Conservation (phyloP, 2,797 vertebrate genomes). For the Pseudochirops corinnae region DNA sequence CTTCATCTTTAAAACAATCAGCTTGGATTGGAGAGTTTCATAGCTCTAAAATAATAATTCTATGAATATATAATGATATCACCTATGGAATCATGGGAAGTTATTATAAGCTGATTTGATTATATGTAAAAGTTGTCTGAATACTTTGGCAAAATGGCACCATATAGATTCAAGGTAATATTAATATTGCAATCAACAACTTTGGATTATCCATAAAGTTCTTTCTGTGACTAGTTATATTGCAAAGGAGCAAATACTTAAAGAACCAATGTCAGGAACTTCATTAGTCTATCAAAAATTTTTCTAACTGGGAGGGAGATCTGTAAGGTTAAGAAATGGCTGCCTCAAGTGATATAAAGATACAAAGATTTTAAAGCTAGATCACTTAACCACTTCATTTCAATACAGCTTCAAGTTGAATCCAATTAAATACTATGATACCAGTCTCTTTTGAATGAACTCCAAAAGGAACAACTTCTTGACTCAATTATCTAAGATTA, state of each 20-base stretch:
- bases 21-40: constrained; percentile 6
- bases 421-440: neutral
- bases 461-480: neutral
- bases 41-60: neutral
- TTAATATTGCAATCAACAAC: neutral
- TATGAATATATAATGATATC: neutral
- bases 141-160: neutral
- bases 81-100: neutral
- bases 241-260: neutral
- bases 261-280: neutral
- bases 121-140: neutral
- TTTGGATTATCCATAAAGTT: neutral
- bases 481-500: neutral
- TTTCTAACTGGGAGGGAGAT: neutral
- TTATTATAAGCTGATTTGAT: neutral
- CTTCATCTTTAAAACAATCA: neutral
- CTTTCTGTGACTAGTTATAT: neutral
- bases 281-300: neutral
- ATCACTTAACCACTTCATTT: constrained; percentile 7
- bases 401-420: constrained; percentile 14
- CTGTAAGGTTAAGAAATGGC: neutral
- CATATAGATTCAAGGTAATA: neutral
- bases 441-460: neutral
- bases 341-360: neutral
- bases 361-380: neutral